A percentile compares a stretch with the other conserved stretches of the same genome.
Conservation (phyloP, 2,113 vertebrate genomes). For the Vireo altiloquus region DNA sequence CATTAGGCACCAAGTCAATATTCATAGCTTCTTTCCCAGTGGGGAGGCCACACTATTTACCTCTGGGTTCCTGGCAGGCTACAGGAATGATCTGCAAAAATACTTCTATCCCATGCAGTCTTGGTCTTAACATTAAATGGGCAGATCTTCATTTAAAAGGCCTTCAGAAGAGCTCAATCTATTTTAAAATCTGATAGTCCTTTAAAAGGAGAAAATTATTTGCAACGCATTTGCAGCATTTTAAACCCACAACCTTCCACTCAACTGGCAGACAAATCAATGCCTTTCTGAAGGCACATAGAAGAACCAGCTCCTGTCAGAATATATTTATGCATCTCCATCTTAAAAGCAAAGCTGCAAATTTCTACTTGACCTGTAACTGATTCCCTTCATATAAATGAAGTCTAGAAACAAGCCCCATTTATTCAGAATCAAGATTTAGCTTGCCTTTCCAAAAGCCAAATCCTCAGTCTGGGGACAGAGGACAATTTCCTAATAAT, state of each 20-base stretch:
- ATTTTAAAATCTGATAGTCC: not conserved
- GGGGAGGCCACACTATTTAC: not conserved
- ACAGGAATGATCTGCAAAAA: not conserved
- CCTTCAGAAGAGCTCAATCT: not conserved
- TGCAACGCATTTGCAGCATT: not conserved
- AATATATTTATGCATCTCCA: not conserved
- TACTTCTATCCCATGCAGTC: not conserved
- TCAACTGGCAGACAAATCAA: not conserved
- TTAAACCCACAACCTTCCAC: not conserved
- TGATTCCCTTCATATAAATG: not conserved
- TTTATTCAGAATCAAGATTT: not conserved
- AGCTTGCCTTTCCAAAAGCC: not conserved
- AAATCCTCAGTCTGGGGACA: not conserved
- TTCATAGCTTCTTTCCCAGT: not conserved
- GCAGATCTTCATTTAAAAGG: not conserved
- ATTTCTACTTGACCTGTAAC: not conserved
- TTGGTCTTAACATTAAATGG: not conserved
- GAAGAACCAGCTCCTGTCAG: not conserved
- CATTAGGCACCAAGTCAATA: not conserved
- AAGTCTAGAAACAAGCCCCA: not conserved
- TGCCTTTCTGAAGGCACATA: not conserved
- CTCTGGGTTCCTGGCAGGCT: not conserved
- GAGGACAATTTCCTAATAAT: not conserved
- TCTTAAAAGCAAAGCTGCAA: not conserved
- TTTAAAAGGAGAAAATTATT: not conserved